Base-by-base conservation (phyloP, 2,113 vertebrate species). In the Chascanopsetta lugubris region DNA sequence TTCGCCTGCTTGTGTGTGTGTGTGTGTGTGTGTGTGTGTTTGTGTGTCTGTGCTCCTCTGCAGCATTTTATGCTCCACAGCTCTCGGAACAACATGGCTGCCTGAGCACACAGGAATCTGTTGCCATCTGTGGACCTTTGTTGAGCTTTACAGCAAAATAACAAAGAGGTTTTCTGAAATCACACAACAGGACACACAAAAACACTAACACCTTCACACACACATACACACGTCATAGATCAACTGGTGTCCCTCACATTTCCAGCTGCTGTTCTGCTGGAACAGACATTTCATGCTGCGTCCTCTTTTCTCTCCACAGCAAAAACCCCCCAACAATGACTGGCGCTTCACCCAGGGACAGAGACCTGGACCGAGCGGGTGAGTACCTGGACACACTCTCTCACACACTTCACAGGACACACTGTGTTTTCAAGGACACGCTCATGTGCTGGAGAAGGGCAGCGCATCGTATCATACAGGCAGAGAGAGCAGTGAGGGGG, bases 261-360 rank as follows among this genome's bases (percentile, higher is more conserved):
- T 8, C 63, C 34, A 38, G 34, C 34, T 61, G 30, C 49, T 57
- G 42, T 45, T 40, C 47, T 18, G 26, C 5, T 45, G 47, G 56
- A 76, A 75, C 68, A 21, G 21, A 22, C 3, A 24, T 74, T 69
- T 88, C 61, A 89, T 75, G 46, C 45, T 48, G 15, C 61, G 2
- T 78, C 17, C 68, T 82, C 53, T 89, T 40, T 69, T 90, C 42
- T 90, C 48, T 81, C 91, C 88, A 77, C 94, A 99, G 97, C 97
- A 99, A 95, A 96, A 95, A 79, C 97, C 96, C 5, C 96, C 97
- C 69, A 96, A 96, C 86, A 93, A 94, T 58, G 97, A 99, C 79
- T 99, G 97, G 97, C 96, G 95, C 75, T 98, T 99, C 86, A 97
- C 94, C 68, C 97, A 98, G 92, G 95, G 95, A 88, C 96, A 95